These are phyloP conservation scores for Cinclus cinclus DNA, from an alignment of 2,113 vertebrate species.

Conservation along the genomic window DNA sequence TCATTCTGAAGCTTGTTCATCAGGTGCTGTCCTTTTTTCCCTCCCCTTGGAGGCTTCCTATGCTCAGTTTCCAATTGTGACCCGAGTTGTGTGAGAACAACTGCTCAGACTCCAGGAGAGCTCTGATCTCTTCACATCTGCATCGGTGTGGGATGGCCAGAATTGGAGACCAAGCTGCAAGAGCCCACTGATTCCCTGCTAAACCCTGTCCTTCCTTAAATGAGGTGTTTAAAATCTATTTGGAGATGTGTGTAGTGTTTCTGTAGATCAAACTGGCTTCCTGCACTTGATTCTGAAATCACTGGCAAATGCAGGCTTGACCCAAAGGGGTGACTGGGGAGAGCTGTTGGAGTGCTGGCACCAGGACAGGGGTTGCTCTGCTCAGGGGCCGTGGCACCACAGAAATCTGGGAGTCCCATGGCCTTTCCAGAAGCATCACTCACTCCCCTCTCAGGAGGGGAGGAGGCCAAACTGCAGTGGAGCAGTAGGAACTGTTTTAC, in stretches of 20 bases:
- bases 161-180: background rate
- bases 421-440: background rate
- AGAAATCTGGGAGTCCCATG: background rate
- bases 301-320: background rate
- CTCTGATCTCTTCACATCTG: background rate
- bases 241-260: background rate
- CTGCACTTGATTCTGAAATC: background rate
- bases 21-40: background rate
- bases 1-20: slow-evolving; percentile 55
- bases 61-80: background rate
- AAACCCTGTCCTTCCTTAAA: background rate
- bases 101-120: background rate
- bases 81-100: background rate
- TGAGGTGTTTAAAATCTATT: background rate
- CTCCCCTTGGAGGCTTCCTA: slow-evolving; percentile 6
- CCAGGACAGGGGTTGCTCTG: fast-evolving
- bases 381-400: background rate
- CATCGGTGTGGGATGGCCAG: background rate
- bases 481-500: background rate
- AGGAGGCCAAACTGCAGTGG: too few relatives aligned
- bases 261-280: background rate
- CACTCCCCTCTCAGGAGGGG: background rate
- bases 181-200: background rate
- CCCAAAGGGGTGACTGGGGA: background rate
- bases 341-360: background rate